These are phyloP conservation scores for Onychostoma macrolepis DNA, from an alignment of 2,113 vertebrate species.

Conservation along the genomic window DNA sequence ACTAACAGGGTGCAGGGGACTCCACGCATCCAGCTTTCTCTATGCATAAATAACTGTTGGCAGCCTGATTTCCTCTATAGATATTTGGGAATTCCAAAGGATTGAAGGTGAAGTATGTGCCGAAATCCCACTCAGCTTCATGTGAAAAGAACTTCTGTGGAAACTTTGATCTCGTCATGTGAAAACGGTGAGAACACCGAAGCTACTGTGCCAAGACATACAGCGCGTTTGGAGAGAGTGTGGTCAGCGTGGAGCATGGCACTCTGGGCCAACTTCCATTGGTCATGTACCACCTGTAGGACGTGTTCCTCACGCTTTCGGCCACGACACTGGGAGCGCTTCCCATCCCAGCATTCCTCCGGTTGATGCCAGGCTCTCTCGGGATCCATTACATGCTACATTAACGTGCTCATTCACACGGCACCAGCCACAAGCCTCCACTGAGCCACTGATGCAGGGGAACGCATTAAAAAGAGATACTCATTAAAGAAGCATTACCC, in stretches of 20 bases:
- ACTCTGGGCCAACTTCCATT: constrained; percentile 18
- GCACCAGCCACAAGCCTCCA: constrained; percentile 43
- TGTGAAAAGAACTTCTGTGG: constrained; percentile 38
- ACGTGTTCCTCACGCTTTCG: neutral
- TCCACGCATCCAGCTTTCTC: constrained; percentile 46
- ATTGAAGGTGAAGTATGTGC: constrained; percentile 39
- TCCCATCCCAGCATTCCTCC: constrained; percentile 23
- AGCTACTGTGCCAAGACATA: constrained; percentile 4
- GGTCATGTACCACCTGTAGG: constrained; percentile 20
- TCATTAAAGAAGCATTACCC: constrained; percentile 64
- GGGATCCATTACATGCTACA: constrained; percentile 64
- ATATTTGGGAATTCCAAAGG: constrained; percentile 42
- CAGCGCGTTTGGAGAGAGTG: neutral
- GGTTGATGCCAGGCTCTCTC: constrained; percentile 40
- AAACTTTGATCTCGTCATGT: constrained; percentile 45
- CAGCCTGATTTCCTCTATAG: constrained; percentile 29
- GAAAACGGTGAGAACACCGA: constrained; percentile 20
- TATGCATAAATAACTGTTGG: constrained; percentile 44
- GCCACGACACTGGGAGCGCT: neutral
- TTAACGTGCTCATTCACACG: constrained; percentile 62
- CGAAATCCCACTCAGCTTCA: constrained; percentile 50
- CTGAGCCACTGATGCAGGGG: constrained; percentile 36
- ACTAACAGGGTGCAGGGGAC: constrained; percentile 56
- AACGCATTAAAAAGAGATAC: constrained; percentile 67
- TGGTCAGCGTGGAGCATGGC: constrained; percentile 13